Conservation (phyloP, 2,888 invertebrate genomes). For the Cheilosia scutellata region DNA sequence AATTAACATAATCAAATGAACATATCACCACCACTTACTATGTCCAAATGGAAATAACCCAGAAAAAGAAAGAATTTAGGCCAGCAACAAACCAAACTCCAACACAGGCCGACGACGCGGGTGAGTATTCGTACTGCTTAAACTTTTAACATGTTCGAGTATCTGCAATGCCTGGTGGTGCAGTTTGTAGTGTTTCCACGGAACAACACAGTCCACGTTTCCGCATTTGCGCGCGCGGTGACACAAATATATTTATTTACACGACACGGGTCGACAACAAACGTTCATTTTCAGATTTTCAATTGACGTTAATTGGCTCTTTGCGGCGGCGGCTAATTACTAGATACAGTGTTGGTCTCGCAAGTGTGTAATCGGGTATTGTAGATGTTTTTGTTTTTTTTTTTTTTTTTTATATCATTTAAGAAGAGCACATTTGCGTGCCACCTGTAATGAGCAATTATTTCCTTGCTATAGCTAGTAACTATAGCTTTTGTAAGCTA, state of each 20-base stretch:
- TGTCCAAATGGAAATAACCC: slow-evolving; percentile 65
- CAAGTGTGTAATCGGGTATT: background rate
- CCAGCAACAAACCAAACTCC: slow-evolving; percentile 21
- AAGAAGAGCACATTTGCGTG: slow-evolving; percentile 63
- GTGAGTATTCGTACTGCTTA: slow-evolving; percentile 2
- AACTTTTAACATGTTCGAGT: slow-evolving; percentile 20
- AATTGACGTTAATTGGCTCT: slow-evolving; percentile 73
- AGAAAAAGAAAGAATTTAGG: slow-evolving; percentile 64
- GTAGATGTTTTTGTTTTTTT: background rate
- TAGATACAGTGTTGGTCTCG: slow-evolving; percentile 32
- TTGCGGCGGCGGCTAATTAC: slow-evolving; percentile 63
- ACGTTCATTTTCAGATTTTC: slow-evolving; percentile 68
- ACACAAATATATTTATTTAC: slow-evolving; percentile 40
- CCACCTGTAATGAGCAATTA: slow-evolving; percentile 68
- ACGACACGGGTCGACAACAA: slow-evolving; percentile 18
- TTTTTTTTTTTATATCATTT: slow-evolving; percentile 32
- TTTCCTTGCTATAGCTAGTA: slow-evolving; percentile 24
- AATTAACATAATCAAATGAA: slow-evolving; percentile 56
- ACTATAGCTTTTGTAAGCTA: background rate
- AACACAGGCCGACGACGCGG: background rate
- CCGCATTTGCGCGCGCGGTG: slow-evolving; percentile 67
- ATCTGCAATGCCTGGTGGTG: slow-evolving; percentile 9
- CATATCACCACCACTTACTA: slow-evolving; percentile 44
- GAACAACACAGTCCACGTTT: slow-evolving; percentile 55
- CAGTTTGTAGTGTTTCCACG: slow-evolving; percentile 4